These are phyloP conservation scores for Chaenodraco wilsoni DNA, from an alignment of 2,797 vertebrate species.

Conservation along the genomic window DNA sequence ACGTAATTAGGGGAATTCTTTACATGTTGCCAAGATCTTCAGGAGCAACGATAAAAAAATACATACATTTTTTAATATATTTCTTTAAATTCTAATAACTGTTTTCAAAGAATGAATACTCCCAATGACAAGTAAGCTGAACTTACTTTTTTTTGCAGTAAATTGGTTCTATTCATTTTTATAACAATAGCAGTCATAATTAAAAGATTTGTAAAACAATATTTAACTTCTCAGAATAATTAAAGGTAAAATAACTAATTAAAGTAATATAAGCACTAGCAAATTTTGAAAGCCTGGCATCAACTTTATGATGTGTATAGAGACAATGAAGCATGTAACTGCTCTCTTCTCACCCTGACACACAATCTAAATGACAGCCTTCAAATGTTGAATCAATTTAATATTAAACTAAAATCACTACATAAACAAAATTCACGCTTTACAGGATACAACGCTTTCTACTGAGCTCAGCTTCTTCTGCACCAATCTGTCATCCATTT, in stretches of 20 bases:
- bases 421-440: constrained; percentile 27
- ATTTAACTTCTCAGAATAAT: background rate
- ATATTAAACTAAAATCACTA: constrained; percentile 2
- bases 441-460: constrained; percentile 15
- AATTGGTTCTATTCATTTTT: too few relatives aligned
- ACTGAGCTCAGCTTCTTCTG: constrained; percentile 13
- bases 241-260: background rate
- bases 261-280: background rate
- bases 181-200: background rate
- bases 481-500: background rate
- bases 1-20: too few relatives aligned
- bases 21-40: background rate
- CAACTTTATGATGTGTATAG: background rate
- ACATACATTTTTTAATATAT: too few relatives aligned
- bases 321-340: constrained; percentile 20
- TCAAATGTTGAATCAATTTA: constrained; percentile 9
- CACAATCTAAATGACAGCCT: constrained; percentile 11
- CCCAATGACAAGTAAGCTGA: too few relatives aligned
- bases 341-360: background rate
- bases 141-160: too few relatives aligned
- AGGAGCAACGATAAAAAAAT: background rate
- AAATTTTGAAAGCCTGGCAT: background rate
- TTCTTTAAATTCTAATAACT: too few relatives aligned
- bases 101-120: background rate
- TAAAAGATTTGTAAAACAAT: background rate